Conservation (phyloP, 23 tunicate species). For the Styela plicata region DNA sequence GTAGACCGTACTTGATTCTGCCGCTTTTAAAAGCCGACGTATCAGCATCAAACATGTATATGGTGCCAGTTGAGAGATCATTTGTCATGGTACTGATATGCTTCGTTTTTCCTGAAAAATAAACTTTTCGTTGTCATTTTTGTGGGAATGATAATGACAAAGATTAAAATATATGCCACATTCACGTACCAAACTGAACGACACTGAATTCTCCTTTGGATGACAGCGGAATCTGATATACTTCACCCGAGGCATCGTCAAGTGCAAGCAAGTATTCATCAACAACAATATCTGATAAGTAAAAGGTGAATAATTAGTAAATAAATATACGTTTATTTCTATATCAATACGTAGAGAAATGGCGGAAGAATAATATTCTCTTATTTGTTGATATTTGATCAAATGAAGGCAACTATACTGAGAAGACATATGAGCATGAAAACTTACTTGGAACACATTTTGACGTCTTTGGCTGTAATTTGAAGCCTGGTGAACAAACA, state of each 20-base stretch:
- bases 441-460: neutral
- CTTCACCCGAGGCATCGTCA: slow-evolving; percentile 6
- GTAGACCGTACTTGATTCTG: neutral
- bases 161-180: neutral
- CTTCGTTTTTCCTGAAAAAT: neutral
- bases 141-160: too few species aligned
- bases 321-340: too few species aligned
- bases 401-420: too few species aligned
- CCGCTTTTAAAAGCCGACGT: neutral
- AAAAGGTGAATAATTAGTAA: too few species aligned
- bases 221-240: slow-evolving; percentile 4
- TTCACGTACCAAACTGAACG: neutral
- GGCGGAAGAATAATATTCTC: too few species aligned
- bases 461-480: neutral
- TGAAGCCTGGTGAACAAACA: neutral
- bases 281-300: neutral
- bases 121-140: too few species aligned
- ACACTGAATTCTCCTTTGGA: neutral
- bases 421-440: too few species aligned
- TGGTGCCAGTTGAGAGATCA: neutral
- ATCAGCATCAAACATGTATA: neutral
- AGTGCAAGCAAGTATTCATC: slow-evolving; percentile 5
- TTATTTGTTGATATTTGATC: too few species aligned
- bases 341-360: too few species aligned
- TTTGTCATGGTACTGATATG: neutral